Conservation (phyloP, 2,113 vertebrate genomes). For the Pantherophis guttatus region DNA sequence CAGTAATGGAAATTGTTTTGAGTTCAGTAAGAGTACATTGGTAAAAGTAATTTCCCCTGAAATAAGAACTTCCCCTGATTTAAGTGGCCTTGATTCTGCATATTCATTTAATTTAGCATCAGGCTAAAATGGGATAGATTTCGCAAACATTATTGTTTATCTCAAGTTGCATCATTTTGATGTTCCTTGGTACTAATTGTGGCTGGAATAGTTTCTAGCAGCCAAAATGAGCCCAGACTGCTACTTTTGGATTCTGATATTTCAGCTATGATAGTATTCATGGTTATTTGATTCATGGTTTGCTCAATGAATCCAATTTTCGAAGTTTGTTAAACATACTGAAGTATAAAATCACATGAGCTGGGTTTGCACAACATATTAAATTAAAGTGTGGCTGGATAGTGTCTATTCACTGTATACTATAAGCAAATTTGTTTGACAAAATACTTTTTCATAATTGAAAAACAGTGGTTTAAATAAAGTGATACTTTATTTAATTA, state of each 20-base stretch:
- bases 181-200: constrained; percentile 6
- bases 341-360: neutral
- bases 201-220: neutral
- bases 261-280: neutral
- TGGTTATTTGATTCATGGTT: neutral
- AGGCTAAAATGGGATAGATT: constrained; percentile 5
- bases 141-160: constrained; percentile 12
- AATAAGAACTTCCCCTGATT: neutral
- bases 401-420: neutral
- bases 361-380: neutral
- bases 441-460: neutral
- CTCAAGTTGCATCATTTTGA: constrained; percentile 10
- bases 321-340: neutral
- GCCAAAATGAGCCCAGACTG: neutral
- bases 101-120: constrained; percentile 6
- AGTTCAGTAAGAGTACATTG: neutral
- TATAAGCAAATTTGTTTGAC: neutral
- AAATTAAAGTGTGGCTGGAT: neutral
- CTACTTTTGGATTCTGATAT: neutral
- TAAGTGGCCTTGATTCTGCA: neutral
- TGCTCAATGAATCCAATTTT: neutral
- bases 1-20: neutral
- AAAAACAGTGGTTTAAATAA: neutral
- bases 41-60: neutral
- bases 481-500: neutral